phyloP scores from a whole-genome alignment of 1,140 invertebrate genomes.

The Physella acuta region DNA sequence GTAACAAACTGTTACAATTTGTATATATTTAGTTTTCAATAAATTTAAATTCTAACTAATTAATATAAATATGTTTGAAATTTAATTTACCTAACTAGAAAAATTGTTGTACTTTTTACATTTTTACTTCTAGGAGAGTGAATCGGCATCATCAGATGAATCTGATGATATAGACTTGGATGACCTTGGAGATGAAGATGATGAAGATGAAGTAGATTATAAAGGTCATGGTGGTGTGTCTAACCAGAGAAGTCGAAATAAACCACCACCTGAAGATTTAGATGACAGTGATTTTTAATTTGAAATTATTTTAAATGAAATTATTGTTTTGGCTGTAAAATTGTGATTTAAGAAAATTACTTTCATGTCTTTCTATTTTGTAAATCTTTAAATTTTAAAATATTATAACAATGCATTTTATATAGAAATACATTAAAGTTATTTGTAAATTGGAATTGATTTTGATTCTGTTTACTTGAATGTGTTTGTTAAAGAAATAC shows the following conservation, averaged over 20 bases:
- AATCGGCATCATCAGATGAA: conserved; percentile 40
- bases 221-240: conserved; percentile 29
- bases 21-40: neutral
- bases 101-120: neutral
- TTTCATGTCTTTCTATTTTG: too few relatives aligned
- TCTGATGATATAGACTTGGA: conserved; percentile 50
- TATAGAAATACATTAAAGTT: too few relatives aligned
- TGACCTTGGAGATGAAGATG: conserved; percentile 52
- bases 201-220: conserved; percentile 43
- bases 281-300: conserved; percentile 56
- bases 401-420: too few relatives aligned
- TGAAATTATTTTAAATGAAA: too few relatives aligned
- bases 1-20: neutral
- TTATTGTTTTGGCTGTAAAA: too few relatives aligned
- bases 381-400: too few relatives aligned
- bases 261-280: conserved; percentile 34
- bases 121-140: conserved; percentile 35
- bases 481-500: too few relatives aligned
- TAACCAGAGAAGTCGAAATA: conserved; percentile 30
- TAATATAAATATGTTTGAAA: neutral
- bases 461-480: too few relatives aligned
- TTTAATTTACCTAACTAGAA: too few relatives aligned
- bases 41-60: neutral
- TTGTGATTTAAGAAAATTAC: too few relatives aligned
- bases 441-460: too few relatives aligned